Percentiles rank a stretch among this genome's conserved stretches.
phyloP scores from a whole-genome alignment of 1,140 invertebrate genomes.

The Brachionus rotundiformis region DNA sequence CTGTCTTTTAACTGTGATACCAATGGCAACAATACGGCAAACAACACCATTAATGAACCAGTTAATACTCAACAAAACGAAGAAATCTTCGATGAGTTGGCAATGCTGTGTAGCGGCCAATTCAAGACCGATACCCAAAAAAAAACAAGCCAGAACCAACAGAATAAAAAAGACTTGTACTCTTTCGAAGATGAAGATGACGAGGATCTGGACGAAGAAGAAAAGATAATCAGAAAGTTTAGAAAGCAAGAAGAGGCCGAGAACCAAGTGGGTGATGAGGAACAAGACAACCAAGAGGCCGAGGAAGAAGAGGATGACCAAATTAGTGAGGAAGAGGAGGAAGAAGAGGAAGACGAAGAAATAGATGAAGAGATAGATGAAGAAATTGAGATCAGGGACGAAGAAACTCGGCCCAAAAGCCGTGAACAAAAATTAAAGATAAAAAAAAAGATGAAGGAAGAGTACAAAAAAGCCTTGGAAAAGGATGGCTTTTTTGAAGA shows the following conservation, averaged over 20 bases:
- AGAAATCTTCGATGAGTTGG: constrained; percentile 39
- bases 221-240: neutral
- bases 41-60: constrained; percentile 26
- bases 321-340: neutral
- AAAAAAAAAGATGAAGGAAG: constrained; percentile 22
- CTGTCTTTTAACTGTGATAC: constrained; percentile 22
- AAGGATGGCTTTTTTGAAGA: constrained; percentile 47
- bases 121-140: neutral
- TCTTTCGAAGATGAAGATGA: constrained; percentile 1
- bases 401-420: neutral
- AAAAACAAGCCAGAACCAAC: neutral
- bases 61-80: constrained; percentile 20
- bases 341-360: neutral
- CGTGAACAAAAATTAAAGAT: constrained; percentile 4
- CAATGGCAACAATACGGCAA: constrained; percentile 21
- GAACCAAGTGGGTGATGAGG: neutral
- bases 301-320: neutral
- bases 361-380: constrained; percentile 33
- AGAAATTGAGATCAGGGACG: constrained; percentile 21
- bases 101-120: constrained; percentile 50
- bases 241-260: neutral
- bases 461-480: constrained; percentile 32
- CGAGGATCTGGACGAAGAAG: neutral
- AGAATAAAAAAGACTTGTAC: neutral
- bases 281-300: neutral